These are phyloP conservation scores for Drusus annulatus DNA, from an alignment of 1,140 invertebrate genomes.

Conservation along the genomic window DNA sequence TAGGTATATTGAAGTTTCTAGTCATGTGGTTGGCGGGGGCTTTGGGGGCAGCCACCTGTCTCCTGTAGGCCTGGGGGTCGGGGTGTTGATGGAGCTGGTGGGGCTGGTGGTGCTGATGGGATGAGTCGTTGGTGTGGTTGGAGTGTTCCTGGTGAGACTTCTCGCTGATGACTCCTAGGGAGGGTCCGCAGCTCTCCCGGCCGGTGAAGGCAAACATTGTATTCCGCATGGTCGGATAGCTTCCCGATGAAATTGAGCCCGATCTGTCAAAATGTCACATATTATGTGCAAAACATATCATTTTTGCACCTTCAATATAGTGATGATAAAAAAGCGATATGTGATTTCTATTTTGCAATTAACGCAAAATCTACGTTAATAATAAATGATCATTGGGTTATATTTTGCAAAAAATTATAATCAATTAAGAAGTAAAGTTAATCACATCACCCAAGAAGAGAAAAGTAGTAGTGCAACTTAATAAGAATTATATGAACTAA, in stretches of 20 bases:
- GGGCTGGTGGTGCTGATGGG: slow-evolving; percentile 66
- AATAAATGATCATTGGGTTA: too few relatives aligned
- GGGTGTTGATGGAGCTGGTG: slow-evolving; percentile 63
- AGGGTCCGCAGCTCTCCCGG: slow-evolving; percentile 58
- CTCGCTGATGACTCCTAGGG: slow-evolving; percentile 51
- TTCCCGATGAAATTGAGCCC: slow-evolving; percentile 69
- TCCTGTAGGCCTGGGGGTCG: slow-evolving; percentile 62
- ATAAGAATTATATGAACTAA: too few relatives aligned
- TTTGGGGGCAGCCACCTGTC: slow-evolving; percentile 63
- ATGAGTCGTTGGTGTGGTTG: slow-evolving; percentile 61
- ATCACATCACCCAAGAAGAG: too few relatives aligned
- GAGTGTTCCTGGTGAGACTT: slow-evolving; percentile 45
- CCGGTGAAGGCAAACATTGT: slow-evolving; percentile 67
- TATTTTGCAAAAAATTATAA: too few relatives aligned
- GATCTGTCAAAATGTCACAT: slow-evolving; percentile 67
- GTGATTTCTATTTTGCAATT: too few relatives aligned
- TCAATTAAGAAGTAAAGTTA: too few relatives aligned
- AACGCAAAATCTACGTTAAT: too few relatives aligned
- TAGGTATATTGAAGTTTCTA: slow-evolving; percentile 56
- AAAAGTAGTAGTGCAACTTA: too few relatives aligned
- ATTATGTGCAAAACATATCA: slow-evolving; percentile 41
- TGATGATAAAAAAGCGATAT: too few relatives aligned
- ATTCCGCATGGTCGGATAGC: slow-evolving; percentile 66
- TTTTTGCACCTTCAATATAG: slow-evolving; percentile 21
- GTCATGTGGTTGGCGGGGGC: slow-evolving; percentile 21